Conservation (phyloP, 2,113 vertebrate genomes). For the Erpornis zantholeuca region DNA sequence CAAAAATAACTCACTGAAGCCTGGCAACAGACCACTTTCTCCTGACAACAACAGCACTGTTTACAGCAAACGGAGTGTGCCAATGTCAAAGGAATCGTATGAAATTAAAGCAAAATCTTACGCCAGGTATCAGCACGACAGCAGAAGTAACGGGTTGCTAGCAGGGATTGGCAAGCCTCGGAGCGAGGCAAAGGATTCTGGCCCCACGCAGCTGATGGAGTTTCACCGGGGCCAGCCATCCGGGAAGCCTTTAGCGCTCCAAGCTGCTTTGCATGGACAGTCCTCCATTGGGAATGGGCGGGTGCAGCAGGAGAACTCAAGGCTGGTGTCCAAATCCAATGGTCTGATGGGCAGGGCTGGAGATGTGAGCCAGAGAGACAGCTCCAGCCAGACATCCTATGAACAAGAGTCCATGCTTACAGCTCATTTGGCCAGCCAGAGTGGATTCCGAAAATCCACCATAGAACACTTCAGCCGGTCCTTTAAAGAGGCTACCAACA, state of each 20-base stretch:
- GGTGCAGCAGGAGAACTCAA: conserved; percentile 70
- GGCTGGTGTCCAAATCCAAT: conserved; percentile 73
- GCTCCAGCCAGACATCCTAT: conserved; percentile 78
- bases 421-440: conserved; percentile 73
- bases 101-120: conserved; percentile 78
- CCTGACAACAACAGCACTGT: conserved; percentile 76
- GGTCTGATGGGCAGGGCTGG: conserved; percentile 79
- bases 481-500: conserved; percentile 91
- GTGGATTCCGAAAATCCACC: conserved; percentile 81
- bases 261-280: conserved; percentile 85
- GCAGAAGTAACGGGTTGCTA: conserved; percentile 79
- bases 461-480: conserved; percentile 89
- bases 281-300: conserved; percentile 83
- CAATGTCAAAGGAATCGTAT: conserved; percentile 65
- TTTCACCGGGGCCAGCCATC: conserved; percentile 72
- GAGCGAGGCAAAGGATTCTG: conserved; percentile 55
- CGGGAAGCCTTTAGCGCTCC: conserved; percentile 84
- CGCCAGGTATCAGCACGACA: conserved; percentile 74
- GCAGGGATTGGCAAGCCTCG: conserved; percentile 63
- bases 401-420: conserved; percentile 72
- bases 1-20: conserved; percentile 77
- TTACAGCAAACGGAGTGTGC: conserved; percentile 43
- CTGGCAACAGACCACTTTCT: conserved; percentile 80
- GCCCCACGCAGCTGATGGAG: conserved; percentile 35
- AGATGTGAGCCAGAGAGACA: conserved; percentile 79